Evolutionary conservation across 2,797 vertebrate genomes (phyloP).

Genomic region (Anguilla megastoma): DNA sequence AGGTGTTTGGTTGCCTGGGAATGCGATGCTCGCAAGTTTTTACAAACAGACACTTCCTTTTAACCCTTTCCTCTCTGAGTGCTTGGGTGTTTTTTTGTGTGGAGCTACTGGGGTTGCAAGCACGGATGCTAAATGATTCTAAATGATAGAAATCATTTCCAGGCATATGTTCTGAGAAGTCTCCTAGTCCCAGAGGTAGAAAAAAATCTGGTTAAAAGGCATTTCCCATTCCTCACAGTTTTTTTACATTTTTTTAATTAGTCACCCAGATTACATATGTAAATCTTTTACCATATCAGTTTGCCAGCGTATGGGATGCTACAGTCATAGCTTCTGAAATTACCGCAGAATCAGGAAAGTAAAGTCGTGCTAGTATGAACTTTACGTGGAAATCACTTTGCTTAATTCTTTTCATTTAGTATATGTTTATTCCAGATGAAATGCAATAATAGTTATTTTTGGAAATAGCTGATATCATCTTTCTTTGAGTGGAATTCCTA

Average conservation of each 20-base stretch:
- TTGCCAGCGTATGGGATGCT: not conserved
- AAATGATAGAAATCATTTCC: too few relatives aligned
- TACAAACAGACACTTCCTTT: not conserved
- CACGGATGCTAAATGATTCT: not conserved
- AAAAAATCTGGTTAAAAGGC: not conserved
- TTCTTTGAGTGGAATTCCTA: slow-evolving; percentile 60
- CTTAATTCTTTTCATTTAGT: not conserved
- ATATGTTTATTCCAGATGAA: too few relatives aligned
- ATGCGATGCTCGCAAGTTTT: not conserved
- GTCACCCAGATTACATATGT: not conserved
- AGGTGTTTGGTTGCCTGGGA: slow-evolving; percentile 13
- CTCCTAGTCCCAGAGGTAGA: not conserved
- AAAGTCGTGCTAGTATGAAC: not conserved
- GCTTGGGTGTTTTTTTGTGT: not conserved
- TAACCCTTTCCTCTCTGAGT: not conserved
- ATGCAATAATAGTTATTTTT: not conserved
- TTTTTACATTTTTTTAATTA: not conserved
- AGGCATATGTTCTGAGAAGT: not conserved
- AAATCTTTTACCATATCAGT: not conserved
- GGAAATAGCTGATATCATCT: slow-evolving; percentile 11
- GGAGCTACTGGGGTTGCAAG: not conserved
- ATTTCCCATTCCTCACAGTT: not conserved
- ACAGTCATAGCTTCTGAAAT: not conserved
- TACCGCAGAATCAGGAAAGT: not conserved
- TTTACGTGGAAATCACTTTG: slow-evolving; percentile 5